Evolutionary conservation across 2,888 invertebrate genomes (phyloP).

Genomic region (Protophormia terraenovae): DNA sequence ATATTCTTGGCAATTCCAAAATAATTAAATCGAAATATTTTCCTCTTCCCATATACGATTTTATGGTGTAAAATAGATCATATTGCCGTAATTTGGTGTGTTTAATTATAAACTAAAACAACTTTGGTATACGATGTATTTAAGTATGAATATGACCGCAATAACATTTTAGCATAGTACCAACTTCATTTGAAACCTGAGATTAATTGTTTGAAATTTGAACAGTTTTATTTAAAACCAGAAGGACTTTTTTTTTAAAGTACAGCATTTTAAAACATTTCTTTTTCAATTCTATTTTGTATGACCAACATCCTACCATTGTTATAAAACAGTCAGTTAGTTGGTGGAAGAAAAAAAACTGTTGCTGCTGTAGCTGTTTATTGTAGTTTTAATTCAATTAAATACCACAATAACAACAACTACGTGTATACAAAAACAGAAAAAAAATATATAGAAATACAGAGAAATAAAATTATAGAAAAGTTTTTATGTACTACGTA

Average conservation of each 20-base stretch:
- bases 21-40: too few species aligned
- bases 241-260: not conserved
- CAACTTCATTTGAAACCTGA: not conserved
- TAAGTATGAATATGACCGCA: too few species aligned
- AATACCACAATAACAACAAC: slow-evolving; percentile 65
- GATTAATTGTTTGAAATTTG: not conserved
- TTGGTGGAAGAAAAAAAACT: slow-evolving; percentile 15
- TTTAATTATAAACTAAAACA: too few species aligned
- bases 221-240: not conserved
- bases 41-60: too few species aligned
- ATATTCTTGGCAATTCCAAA: too few species aligned
- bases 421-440: slow-evolving; percentile 4
- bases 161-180: too few species aligned
- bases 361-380: slow-evolving; percentile 30
- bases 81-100: too few species aligned
- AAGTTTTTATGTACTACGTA: not conserved
- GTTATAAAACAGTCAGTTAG: not conserved
- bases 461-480: slow-evolving; percentile 38
- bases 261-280: not conserved
- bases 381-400: slow-evolving; percentile 66
- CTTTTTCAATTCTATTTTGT: not conserved
- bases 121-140: too few species aligned
- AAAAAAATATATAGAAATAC: not conserved
- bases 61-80: too few species aligned
- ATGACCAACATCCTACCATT: not conserved